phyloP scores from a whole-genome alignment of 2,888 invertebrate species.

The Xestia rhomboidea region DNA sequence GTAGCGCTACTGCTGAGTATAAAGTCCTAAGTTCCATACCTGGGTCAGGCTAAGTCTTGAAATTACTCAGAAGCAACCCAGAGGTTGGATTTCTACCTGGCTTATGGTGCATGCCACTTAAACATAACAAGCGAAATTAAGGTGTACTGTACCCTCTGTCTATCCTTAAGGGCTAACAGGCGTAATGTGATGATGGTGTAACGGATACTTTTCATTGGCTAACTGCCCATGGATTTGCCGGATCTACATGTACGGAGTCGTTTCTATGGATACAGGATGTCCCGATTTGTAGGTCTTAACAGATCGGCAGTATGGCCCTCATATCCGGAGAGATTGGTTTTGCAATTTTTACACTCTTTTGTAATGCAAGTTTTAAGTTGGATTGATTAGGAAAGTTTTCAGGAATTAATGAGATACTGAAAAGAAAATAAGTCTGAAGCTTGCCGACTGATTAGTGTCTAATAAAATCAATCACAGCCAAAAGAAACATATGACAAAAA shows the following conservation, averaged over 20 bases:
- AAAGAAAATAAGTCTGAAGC: not conserved
- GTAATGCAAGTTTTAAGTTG: not conserved
- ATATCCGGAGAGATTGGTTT: constrained; percentile 20
- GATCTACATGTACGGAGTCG: constrained; percentile 44
- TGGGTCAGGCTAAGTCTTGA: not conserved
- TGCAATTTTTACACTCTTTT: not conserved
- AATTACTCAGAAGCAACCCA: not conserved
- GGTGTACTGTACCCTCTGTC: not conserved
- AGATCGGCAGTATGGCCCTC: constrained; percentile 23
- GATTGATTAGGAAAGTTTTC: not conserved
- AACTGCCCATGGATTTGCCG: constrained; percentile 7
- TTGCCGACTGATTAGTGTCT: not conserved
- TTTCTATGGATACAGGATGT: constrained; percentile 45
- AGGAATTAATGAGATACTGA: not conserved
- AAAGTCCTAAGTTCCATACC: not conserved
- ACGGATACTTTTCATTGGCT: constrained; percentile 18
- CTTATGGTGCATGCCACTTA: not conserved
- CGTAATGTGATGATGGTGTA: not conserved
- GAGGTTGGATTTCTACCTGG: fast-evolving
- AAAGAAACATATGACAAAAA: not conserved
- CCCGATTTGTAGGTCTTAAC: constrained; percentile 43
- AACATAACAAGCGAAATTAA: not conserved
- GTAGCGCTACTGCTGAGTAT: not conserved
- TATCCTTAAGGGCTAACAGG: not conserved
- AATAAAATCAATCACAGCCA: not conserved